phyloP scores from a whole-genome alignment of 2,797 vertebrate species.

The Manis pentadactyla region DNA sequence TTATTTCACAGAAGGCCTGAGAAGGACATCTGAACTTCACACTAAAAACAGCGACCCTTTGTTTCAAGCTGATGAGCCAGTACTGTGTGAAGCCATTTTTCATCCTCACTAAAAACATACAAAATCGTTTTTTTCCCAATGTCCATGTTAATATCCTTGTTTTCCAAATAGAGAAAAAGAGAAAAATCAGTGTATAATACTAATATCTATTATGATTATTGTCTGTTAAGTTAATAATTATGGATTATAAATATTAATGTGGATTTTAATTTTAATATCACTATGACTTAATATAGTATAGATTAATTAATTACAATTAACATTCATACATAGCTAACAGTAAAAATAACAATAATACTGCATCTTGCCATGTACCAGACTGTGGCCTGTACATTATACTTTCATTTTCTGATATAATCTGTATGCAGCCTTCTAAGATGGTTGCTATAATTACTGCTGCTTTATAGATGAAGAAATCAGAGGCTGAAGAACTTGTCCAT shows the following conservation, averaged over 20 bases:
- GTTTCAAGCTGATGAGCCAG: background rate
- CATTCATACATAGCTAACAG: background rate
- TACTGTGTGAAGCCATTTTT: background rate
- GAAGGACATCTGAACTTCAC: background rate
- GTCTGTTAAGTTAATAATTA: background rate
- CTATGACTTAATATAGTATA: background rate
- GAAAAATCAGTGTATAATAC: background rate
- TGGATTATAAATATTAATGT: background rate
- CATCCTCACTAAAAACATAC: background rate
- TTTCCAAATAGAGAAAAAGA: conserved; percentile 36
- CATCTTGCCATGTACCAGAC: background rate
- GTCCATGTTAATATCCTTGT: background rate
- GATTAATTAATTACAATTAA: background rate
- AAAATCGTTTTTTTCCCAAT: background rate
- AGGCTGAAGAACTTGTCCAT: background rate
- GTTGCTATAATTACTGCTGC: background rate
- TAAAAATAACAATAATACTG: background rate
- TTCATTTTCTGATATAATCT: background rate
- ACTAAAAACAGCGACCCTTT: background rate
- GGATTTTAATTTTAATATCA: background rate
- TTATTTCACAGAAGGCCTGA: background rate
- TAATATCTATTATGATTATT: background rate
- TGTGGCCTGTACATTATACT: background rate
- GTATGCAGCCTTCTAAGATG: background rate
- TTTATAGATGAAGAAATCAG: conserved; percentile 8